Conservation (phyloP, 2,888 invertebrate species). For the Drepanosiphum platanoidis region DNA sequence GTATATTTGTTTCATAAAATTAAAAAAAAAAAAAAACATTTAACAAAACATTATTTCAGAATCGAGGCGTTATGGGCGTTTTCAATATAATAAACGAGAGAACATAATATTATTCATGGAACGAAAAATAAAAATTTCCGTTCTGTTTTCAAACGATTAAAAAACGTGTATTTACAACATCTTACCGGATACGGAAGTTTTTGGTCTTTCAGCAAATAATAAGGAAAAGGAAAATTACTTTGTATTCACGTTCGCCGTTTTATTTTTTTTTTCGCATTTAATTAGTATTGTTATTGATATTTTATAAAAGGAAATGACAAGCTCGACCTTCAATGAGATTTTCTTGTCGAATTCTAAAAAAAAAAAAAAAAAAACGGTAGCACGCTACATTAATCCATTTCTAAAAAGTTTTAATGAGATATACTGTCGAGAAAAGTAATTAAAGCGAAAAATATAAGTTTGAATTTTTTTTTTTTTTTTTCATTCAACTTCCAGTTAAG, state of each 20-base stretch:
- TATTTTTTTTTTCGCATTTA: slow-evolving; percentile 37
- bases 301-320: slow-evolving; percentile 32
- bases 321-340: slow-evolving; percentile 51
- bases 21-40: too few relatives aligned
- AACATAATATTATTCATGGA: neutral
- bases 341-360: slow-evolving; percentile 39
- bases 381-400: slow-evolving; percentile 52
- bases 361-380: too few relatives aligned
- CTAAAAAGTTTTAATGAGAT: slow-evolving; percentile 56
- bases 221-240: neutral
- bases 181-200: neutral
- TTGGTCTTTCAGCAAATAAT: neutral
- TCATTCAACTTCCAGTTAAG: slow-evolving; percentile 39
- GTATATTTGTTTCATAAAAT: too few relatives aligned
- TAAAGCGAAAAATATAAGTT: slow-evolving; percentile 49
- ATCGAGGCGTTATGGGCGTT: too few relatives aligned
- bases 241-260: neutral
- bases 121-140: neutral
- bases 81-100: too few relatives aligned
- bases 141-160: neutral
- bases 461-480: too few relatives aligned
- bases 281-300: slow-evolving; percentile 55
- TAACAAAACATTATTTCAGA: too few relatives aligned
- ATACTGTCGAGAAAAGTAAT: slow-evolving; percentile 48
- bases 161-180: neutral